phyloP scores from a whole-genome alignment of 2,797 vertebrate genomes.

The Alauda arvensis region DNA sequence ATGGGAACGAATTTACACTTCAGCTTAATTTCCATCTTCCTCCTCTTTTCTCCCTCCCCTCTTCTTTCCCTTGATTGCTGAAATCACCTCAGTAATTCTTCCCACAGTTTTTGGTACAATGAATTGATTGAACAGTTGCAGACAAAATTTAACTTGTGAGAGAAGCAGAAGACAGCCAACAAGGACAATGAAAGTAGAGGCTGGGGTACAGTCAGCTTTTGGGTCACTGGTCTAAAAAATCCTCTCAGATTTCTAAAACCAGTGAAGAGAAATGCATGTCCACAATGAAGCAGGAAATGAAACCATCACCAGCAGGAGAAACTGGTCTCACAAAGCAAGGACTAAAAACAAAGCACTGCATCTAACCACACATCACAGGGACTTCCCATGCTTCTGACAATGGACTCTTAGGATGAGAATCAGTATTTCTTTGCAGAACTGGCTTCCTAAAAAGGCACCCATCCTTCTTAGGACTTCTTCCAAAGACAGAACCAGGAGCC shows the following conservation, averaged over 20 bases:
- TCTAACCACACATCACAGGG: neutral
- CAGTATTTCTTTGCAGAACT: neutral
- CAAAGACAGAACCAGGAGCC: neutral
- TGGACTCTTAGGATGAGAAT: neutral
- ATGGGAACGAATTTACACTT: slow-evolving; percentile 52
- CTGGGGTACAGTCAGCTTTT: neutral
- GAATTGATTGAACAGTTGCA: slow-evolving; percentile 39
- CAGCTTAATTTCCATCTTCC: slow-evolving; percentile 58
- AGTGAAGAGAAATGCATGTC: neutral
- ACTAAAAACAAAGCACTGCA: neutral
- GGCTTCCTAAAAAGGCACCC: neutral
- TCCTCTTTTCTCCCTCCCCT: slow-evolving; percentile 13
- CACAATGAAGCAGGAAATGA: neutral
- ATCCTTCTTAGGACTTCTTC: neutral
- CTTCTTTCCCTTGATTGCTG: slow-evolving; percentile 31
- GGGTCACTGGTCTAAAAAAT: neutral
- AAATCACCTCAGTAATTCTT: slow-evolving; percentile 60
- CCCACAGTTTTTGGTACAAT: slow-evolving; percentile 51
- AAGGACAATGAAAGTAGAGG: neutral
- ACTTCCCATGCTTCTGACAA: neutral
- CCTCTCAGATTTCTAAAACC: neutral
- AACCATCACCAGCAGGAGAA: neutral
- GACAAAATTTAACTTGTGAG: neutral
- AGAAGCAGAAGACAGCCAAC: neutral
- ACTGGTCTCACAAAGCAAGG: neutral